Evolutionary conservation across 53 echinoderm and acorn worm genomes (phyloP), one percentile per base, ranked within the genome.

Genomic region (Paelopatides confundens): DNA sequence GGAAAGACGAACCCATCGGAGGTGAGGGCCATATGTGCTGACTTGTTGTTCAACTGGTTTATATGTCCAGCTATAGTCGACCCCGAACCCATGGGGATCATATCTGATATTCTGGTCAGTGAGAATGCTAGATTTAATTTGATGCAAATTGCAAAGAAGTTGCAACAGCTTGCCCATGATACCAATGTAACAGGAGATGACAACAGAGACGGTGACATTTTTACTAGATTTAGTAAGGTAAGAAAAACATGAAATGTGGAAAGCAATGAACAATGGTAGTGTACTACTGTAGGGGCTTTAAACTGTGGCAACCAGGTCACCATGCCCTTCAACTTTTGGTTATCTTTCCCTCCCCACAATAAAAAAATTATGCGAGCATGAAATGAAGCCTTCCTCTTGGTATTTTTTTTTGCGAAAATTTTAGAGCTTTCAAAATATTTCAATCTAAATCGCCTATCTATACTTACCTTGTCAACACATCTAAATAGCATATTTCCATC

Each of bases 91-190:
- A 93, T 93, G 32, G 98, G 98, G 32, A 93, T 97, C 35, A 91
- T 93, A 5, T 95, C 98, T 2, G 98, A 97, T 81, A 94, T 97
- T 35, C 85, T 97, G 70, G 95, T 97, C 54, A 97, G 95, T 39
- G 94, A 95, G 65, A 95, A 93, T 5, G 98, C 98, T 3, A 88
- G 98, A 81, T 94, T 93, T 69, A 97, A 97, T 38, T 64, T 97
- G 85, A 95, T 97, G 98, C 98, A 97, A 63, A 95, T 97, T 4
- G 98, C 94, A 29, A 93, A 95, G 89, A 97, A 95, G 31, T 85
- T 97, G 26, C 98, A 97, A 84, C 94, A 93, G 18, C 85, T 97
- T 28, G 92, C 95, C 3, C 84, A 92, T 49, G 88, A 91, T 52
- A 77, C 54, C 63, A 53, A 53, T 52, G 29, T 24, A 29, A 3